phyloP scores from a whole-genome alignment of 2,113 vertebrate species.

The Poecile atricapillus region DNA sequence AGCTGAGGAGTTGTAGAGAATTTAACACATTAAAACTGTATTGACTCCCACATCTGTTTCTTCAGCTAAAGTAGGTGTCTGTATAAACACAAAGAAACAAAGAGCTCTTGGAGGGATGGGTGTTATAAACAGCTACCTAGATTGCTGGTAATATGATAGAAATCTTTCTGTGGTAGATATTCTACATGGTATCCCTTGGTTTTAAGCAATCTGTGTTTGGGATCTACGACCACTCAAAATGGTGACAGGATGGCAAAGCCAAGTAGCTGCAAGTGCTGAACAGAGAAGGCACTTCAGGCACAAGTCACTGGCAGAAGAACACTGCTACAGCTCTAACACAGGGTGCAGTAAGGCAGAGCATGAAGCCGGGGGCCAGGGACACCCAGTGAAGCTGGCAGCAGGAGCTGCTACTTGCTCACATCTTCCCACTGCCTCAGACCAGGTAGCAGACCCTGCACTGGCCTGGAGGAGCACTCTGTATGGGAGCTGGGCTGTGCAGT shows the following conservation, averaged over 20 bases:
- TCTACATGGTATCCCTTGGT: not conserved
- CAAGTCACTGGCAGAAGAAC: not conserved
- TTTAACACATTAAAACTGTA: not conserved
- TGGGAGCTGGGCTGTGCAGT: not conserved
- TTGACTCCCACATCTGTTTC: constrained; percentile 15
- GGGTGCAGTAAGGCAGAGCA: not conserved
- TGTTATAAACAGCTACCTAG: not conserved
- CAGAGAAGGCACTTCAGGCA: not conserved
- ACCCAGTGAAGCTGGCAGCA: not conserved
- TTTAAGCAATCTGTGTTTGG: not conserved
- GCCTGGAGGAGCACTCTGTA: not conserved
- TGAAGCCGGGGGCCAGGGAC: not conserved
- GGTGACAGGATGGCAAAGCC: not conserved
- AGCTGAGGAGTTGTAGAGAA: not conserved
- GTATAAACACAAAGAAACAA: not conserved
- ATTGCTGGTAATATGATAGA: not conserved
- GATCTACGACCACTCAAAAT: not conserved
- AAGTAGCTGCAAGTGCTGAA: not conserved
- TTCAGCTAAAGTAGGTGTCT: not conserved
- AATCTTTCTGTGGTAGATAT: not conserved
- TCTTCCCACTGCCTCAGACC: not conserved
- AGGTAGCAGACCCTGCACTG: not conserved
- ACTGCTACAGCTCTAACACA: not conserved
- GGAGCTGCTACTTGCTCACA: not conserved
- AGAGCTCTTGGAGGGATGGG: not conserved